phyloP scores from a whole-genome alignment of 2,888 invertebrate genomes.

The Oligia fasciuncula region DNA sequence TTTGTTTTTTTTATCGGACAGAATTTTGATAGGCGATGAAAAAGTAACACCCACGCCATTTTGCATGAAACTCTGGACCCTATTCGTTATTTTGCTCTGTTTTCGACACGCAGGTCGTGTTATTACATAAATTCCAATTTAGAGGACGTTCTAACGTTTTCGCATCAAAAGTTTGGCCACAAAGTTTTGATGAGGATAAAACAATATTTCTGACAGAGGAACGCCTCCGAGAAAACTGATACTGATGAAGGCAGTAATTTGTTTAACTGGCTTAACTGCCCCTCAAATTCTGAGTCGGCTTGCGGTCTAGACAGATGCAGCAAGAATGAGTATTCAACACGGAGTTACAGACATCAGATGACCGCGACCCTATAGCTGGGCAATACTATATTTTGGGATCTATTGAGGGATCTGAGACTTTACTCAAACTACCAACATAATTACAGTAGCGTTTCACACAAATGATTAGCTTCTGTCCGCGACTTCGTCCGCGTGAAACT shows the following conservation, averaged over 20 bases:
- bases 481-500: no score
- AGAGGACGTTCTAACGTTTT: background rate
- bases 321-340: background rate
- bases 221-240: background rate
- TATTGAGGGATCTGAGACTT: background rate
- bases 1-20: background rate
- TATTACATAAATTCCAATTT: constrained; percentile 13
- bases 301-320: background rate
- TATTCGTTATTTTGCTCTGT: background rate
- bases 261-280: background rate
- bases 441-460: background rate
- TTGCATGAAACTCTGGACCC: background rate
- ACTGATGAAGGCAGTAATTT: constrained; percentile 18
- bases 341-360: background rate
- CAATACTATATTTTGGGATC: background rate
- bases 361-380: background rate
- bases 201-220: constrained; percentile 31
- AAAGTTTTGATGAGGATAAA: constrained; percentile 43
- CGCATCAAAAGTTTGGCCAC: constrained; percentile 28
- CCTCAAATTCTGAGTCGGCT: background rate
- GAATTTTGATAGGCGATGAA: background rate
- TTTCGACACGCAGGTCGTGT: background rate
- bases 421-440: background rate
- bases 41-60: background rate
- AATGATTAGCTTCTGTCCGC: background rate